These are phyloP conservation scores for Alouatta palliata DNA, from an alignment of 2,113 vertebrate species.

Conservation along the genomic window DNA sequence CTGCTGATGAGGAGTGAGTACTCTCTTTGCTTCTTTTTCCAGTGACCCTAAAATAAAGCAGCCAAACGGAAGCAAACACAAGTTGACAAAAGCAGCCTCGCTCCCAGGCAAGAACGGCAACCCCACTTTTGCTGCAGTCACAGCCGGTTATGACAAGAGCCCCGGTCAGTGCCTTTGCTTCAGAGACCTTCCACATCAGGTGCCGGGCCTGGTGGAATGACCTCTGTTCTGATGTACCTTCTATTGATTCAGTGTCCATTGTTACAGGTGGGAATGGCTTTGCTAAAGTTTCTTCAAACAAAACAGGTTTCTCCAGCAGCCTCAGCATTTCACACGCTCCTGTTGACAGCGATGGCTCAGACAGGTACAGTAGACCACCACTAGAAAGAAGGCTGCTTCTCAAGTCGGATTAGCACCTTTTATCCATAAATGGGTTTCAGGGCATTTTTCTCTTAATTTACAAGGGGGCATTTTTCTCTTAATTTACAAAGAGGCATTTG, in stretches of 20 bases:
- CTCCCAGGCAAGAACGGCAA: constrained; percentile 96
- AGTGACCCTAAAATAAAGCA: constrained; percentile 92
- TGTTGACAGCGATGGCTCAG: constrained; percentile 88
- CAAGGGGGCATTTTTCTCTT: too few relatives aligned
- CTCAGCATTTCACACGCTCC: constrained; percentile 83
- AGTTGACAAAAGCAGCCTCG: constrained; percentile 88
- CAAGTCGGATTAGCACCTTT: neutral
- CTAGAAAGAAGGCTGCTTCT: neutral
- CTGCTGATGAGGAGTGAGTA: neutral
- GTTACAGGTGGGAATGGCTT: constrained; percentile 92
- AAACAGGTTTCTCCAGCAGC: constrained; percentile 87
- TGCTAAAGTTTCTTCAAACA: constrained; percentile 84
- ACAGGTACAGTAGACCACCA: constrained; percentile 86
- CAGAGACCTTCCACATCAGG: neutral
- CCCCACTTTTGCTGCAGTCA: constrained; percentile 97
- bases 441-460: neutral
- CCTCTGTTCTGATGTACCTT: neutral
- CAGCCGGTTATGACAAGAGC: constrained; percentile 98
- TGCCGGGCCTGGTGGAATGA: accelerated
- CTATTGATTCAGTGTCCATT: constrained; percentile 12
- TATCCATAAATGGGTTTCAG: accelerated
- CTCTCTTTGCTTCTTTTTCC: constrained; percentile 7
- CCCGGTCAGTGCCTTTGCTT: constrained; percentile 86
- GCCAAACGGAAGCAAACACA: constrained; percentile 88
- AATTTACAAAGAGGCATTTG: neutral